Base-by-base conservation (phyloP, 2,888 invertebrate species). In the Dioctria linearis region DNA sequence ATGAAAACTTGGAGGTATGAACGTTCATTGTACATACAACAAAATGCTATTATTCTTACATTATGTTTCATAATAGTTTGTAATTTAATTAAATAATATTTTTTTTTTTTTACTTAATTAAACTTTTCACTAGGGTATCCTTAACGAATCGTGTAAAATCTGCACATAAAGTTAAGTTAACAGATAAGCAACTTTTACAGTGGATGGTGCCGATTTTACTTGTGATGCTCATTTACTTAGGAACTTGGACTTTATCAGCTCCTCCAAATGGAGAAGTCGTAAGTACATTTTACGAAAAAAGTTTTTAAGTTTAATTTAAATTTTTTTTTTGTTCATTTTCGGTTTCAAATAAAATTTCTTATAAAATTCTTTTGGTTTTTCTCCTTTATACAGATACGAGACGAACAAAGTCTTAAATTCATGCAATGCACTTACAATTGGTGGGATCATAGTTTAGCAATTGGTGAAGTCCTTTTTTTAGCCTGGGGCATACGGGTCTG, bases 361-460 rank as follows among this genome's bases (percentile, higher is more conserved):
- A 46, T 46, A 46, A 46, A 46, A 46, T 6, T 46, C 46, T 46
- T 46, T 46, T 46, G 8, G 5, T 2, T 46, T 6, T 46, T 46
- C 5, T 46, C 8, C 46, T 2, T 2, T 39, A 25, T 54, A 13
- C 84, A 92, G 91, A 95, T 96, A 84, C 91, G 92, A 80, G 95
- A 95, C 86, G 92, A 93, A 84, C 90, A 91, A 84, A 94, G 93
- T 78, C 90, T 97, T 82, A 94, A 95, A 87, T 97, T 97, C 90
- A 95, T 94, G 86, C 95, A 96, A 86, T 98, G 98, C 89, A 92
- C 94, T 49, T 96, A 95, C 88, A 96, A 96, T 86, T 97, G 96
- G 95, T 98, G 97, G 97, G 96, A 96, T 91, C 97, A 97, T 88
- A 96, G 95, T 87, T 91, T 96, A 87, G 95, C 96, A 66, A 95